Percentiles rank a stretch among this genome's conserved stretches.
Evolutionary conservation across 2,888 invertebrate species (phyloP).

Genomic region (Nephrotoma flavescens): DNA sequence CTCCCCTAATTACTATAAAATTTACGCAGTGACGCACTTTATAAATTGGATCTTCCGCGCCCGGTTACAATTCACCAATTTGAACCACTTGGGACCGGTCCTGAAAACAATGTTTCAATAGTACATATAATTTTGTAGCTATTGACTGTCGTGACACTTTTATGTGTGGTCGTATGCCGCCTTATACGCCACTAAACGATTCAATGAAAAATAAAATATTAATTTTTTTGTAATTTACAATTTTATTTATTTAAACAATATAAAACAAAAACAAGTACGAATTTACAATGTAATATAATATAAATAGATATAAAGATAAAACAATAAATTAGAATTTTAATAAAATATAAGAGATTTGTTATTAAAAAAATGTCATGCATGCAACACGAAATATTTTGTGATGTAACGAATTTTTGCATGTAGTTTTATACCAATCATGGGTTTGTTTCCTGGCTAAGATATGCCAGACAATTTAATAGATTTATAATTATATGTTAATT

Average conservation of each 20-base stretch:
- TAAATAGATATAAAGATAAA: neutral
- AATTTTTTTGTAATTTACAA: neutral
- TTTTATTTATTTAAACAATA: neutral
- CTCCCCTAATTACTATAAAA: no score
- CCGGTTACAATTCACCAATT: no score
- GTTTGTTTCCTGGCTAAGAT: neutral
- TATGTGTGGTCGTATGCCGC: neutral
- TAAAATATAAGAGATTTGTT: neutral
- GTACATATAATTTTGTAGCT: neutral
- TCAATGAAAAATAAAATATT: neutral
- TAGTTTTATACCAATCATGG: neutral
- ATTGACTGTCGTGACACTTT: neutral
- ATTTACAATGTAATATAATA: neutral
- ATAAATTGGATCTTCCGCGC: no score
- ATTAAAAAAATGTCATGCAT: neutral
- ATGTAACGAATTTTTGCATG: neutral
- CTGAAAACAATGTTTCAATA: no score
- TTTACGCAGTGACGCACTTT: no score
- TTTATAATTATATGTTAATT: neutral
- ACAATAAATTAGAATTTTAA: neutral
- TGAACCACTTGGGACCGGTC: no score
- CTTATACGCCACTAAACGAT: neutral
- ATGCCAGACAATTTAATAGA: neutral
- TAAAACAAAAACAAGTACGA: neutral
- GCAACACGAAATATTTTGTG: neutral